Percentiles rank a stretch among this genome's conserved stretches.
These are phyloP conservation scores for Ibidorhyncha struthersii DNA, from an alignment of 2,113 vertebrate species.

Conservation along the genomic window DNA sequence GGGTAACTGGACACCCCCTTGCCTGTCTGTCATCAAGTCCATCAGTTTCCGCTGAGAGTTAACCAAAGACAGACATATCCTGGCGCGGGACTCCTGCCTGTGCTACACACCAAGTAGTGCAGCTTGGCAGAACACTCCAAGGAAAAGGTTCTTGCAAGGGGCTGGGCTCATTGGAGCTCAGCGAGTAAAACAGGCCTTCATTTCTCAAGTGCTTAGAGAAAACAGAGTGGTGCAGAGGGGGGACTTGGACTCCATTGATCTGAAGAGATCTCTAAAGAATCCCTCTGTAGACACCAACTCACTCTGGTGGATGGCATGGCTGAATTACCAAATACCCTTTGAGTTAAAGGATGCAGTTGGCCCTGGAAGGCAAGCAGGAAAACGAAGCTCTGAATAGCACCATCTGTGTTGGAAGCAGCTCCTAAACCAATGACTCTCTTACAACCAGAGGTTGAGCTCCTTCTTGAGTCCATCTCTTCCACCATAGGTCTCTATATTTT, in stretches of 20 bases:
- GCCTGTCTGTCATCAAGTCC: neutral
- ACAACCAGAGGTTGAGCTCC: neutral
- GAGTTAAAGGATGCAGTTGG: neutral
- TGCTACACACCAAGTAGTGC: accelerated
- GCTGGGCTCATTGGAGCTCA: neutral
- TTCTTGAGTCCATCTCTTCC: neutral
- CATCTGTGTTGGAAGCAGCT: neutral
- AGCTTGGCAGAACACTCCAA: neutral
- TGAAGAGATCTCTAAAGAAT: neutral
- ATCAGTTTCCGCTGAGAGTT: neutral
- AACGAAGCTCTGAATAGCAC: neutral
- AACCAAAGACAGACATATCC: neutral
- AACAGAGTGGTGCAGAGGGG: neutral
- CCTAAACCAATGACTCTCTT: neutral
- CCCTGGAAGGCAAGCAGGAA: neutral
- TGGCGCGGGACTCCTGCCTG: neutral
- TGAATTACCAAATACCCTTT: neutral
- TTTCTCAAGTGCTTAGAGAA: neutral
- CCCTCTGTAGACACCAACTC: neutral
- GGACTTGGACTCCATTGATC: no score
- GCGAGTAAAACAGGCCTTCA: neutral
- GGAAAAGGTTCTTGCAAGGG: neutral
- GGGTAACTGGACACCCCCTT: neutral
- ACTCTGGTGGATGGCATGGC: neutral
- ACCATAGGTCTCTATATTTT: neutral